These are phyloP conservation scores for Melipona beecheii DNA, from an alignment of 2,888 invertebrate genomes.

Conservation along the genomic window DNA sequence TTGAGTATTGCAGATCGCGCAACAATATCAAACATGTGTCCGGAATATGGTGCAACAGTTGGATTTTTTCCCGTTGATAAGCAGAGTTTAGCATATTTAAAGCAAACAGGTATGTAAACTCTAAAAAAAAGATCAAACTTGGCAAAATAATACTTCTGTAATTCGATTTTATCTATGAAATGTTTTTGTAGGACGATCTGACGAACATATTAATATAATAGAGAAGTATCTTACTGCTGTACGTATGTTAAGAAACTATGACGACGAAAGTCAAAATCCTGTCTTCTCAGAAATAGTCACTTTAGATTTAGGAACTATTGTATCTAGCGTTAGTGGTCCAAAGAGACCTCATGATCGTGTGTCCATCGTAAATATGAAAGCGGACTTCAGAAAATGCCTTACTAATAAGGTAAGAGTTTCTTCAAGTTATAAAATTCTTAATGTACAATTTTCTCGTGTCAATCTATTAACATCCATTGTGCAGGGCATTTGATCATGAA, in stretches of 20 bases:
- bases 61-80: slow-evolving; percentile 97
- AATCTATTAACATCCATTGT: background rate
- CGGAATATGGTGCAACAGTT: slow-evolving; percentile 98
- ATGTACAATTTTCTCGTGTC: background rate
- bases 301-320: slow-evolving; percentile 94
- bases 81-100: slow-evolving; percentile 92
- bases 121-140: background rate
- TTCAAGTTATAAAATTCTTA: background rate
- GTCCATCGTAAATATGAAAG: slow-evolving; percentile 94
- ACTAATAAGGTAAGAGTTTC: slow-evolving; percentile 90
- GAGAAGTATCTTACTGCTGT: slow-evolving; percentile 93
- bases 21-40: slow-evolving; percentile 99
- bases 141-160: background rate
- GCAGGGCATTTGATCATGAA: background rate
- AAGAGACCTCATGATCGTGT: slow-evolving; percentile 99
- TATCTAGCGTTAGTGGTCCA: slow-evolving; percentile 98
- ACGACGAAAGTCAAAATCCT: slow-evolving; percentile 91
- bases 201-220: slow-evolving; percentile 91
- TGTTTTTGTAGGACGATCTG: slow-evolving; percentile 88
- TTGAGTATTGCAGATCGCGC: slow-evolving; percentile 98
- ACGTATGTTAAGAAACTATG: slow-evolving; percentile 93
- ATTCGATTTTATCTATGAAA: background rate
- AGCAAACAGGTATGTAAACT: slow-evolving; percentile 89
- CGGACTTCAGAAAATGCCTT: slow-evolving; percentile 94
- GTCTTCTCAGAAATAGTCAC: slow-evolving; percentile 93